These are phyloP conservation scores for Anguilla rostrata DNA, from an alignment of 2,113 vertebrate species.

Conservation along the genomic window DNA sequence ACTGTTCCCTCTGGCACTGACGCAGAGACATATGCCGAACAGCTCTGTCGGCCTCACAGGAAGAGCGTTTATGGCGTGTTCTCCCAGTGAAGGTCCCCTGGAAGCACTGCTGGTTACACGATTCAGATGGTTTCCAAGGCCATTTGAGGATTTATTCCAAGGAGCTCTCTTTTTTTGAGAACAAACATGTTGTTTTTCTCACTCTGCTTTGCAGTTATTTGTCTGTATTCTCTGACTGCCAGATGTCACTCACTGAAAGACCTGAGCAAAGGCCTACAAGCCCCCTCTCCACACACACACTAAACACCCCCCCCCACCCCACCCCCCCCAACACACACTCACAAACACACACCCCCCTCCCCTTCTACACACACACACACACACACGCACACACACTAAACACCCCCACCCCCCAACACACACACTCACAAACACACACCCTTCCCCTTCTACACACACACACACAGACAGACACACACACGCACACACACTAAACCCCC, in stretches of 20 bases:
- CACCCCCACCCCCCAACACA: too few species aligned
- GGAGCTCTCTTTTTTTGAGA: not conserved
- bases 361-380: too few species aligned
- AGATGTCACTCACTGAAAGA: not conserved
- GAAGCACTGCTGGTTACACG: not conserved
- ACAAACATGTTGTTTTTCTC: not conserved
- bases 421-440: too few species aligned
- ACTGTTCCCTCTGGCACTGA: not conserved
- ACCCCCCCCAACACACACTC: too few species aligned
- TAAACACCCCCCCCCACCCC: too few species aligned
- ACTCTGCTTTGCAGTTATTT: not conserved
- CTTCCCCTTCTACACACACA: too few species aligned
- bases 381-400: too few species aligned
- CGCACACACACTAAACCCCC: too few species aligned
- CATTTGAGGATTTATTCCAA: not conserved
- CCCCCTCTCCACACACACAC: too few species aligned
- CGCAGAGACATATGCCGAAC: not conserved
- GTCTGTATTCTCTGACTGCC: not conserved
- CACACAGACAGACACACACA: too few species aligned
- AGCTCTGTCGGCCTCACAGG: not conserved
- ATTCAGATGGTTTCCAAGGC: not conserved
- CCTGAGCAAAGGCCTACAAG: not conserved
- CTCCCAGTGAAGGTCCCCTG: not conserved
- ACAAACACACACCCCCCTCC: too few species aligned
- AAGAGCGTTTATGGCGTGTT: not conserved